phyloP scores from a whole-genome alignment of 2,113 vertebrate species.

The Lethenteron camtschaticum region DNA sequence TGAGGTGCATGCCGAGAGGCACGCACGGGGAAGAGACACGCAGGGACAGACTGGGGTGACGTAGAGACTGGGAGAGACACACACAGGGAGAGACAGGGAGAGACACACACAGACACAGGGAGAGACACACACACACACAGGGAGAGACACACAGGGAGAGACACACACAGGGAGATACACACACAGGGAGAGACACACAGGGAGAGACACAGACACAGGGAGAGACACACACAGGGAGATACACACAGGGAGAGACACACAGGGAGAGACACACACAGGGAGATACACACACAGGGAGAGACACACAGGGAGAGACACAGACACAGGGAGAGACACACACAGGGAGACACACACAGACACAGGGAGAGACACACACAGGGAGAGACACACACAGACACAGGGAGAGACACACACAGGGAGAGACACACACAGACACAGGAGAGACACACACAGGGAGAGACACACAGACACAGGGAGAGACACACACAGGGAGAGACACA shows the following conservation, averaged over 20 bases:
- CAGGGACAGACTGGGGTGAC: too few species aligned
- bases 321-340: neutral
- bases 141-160: neutral
- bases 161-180: neutral
- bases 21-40: too few species aligned
- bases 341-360: neutral
- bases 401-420: neutral
- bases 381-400: neutral
- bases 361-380: neutral
- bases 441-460: neutral
- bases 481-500: neutral
- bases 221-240: neutral
- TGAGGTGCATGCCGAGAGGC: too few species aligned
- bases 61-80: too few species aligned
- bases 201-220: neutral
- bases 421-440: neutral
- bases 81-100: neutral
- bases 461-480: neutral
- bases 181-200: neutral
- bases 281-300: neutral
- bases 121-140: constrained; percentile 1
- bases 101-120: neutral
- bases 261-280: neutral
- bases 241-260: neutral
- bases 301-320: neutral